A percentile compares a stretch with the other conserved stretches of the same genome.
Evolutionary conservation across 1,140 invertebrate genomes (phyloP).

Genomic region (Ptiloglossa arizonensis): DNA sequence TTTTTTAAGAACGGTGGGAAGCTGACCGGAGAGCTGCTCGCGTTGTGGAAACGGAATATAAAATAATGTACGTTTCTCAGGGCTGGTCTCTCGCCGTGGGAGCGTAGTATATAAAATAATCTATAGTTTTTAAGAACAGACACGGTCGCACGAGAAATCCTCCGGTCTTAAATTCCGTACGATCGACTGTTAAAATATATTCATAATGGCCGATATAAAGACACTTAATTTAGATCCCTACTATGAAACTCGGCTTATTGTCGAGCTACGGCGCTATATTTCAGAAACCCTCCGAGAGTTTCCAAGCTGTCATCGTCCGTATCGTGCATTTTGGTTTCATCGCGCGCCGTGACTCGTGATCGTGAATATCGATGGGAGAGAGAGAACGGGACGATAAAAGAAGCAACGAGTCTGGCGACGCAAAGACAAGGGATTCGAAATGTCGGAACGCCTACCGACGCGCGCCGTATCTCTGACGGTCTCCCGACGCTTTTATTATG

Average conservation of each 20-base stretch:
- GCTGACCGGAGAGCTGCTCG: no score
- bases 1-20: no score
- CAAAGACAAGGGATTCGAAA: constrained; percentile 6
- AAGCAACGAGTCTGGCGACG: neutral
- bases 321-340: neutral
- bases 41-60: no score
- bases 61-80: no score
- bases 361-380: constrained; percentile 2
- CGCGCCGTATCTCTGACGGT: constrained; percentile 14
- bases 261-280: neutral
- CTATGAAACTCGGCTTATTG: neutral
- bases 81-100: no score
- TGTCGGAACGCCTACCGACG: constrained; percentile 3
- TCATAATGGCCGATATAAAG: neutral
- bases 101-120: no score
- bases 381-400: constrained; percentile 11
- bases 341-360: neutral
- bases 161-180: no score
- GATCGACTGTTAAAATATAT: no score
- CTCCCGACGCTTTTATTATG: constrained; percentile 56
- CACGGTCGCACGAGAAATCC: no score
- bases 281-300: neutral
- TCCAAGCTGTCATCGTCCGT: neutral
- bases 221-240: neutral
- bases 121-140: no score